Conservation (phyloP, 2,113 vertebrate species). For the Carassius carassius region DNA sequence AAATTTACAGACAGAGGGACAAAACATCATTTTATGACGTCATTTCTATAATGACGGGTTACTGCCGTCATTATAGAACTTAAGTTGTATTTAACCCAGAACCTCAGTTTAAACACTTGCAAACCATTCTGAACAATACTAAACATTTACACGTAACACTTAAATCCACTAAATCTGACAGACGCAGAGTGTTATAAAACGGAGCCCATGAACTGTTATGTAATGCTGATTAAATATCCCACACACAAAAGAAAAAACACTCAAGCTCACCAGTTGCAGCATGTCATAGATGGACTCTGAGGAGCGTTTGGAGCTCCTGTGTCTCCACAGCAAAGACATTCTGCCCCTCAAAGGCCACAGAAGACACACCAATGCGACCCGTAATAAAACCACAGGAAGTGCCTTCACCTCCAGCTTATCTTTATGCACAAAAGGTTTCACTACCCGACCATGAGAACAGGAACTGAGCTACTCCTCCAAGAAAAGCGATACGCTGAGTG, state of each 20-base stretch:
- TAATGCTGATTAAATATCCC: constrained; percentile 27
- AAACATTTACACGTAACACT: neutral
- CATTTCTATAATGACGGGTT: no score
- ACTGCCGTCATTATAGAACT: neutral
- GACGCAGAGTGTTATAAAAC: neutral
- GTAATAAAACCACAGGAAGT: constrained; percentile 17
- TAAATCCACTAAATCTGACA: neutral
- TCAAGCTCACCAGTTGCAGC: constrained; percentile 83
- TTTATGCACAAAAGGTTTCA: neutral
- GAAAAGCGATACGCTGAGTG: constrained; percentile 2
- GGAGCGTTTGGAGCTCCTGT: constrained; percentile 65
- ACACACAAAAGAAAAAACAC: constrained; percentile 36
- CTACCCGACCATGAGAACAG: constrained; percentile 22
- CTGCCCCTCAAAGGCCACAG: constrained; percentile 3
- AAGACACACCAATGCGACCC: constrained; percentile 31
- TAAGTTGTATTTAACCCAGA: neutral
- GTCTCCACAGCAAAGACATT: constrained; percentile 72
- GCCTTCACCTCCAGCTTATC: constrained; percentile 37
- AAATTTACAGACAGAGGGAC: neutral
- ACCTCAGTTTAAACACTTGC: no score
- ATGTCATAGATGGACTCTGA: constrained; percentile 76
- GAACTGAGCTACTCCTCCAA: neutral
- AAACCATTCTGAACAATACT: neutral
- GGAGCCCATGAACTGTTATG: neutral
- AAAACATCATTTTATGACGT: neutral